phyloP scores from a whole-genome alignment of 2,888 invertebrate genomes.

The Sceliomorpha sp. region DNA sequence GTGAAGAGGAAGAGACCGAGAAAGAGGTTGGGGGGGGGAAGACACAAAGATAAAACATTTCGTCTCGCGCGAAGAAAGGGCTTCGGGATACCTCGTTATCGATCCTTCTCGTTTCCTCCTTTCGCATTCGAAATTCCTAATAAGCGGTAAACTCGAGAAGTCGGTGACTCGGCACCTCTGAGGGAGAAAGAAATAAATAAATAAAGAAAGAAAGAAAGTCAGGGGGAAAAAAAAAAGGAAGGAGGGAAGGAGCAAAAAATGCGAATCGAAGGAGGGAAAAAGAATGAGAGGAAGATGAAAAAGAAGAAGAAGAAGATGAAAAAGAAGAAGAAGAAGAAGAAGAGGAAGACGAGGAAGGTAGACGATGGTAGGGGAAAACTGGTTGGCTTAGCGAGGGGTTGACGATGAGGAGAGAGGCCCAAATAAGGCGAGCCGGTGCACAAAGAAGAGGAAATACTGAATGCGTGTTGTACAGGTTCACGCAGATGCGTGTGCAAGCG shows the following conservation, averaged over 20 bases:
- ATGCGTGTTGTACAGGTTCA: slow-evolving; percentile 52
- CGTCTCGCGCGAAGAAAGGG: too few relatives aligned
- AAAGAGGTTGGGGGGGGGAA: too few relatives aligned
- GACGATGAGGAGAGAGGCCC: slow-evolving; percentile 56
- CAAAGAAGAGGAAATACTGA: slow-evolving; percentile 71
- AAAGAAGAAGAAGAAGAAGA: background rate
- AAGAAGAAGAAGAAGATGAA: slow-evolving; percentile 17
- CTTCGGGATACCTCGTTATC: slow-evolving; percentile 25
- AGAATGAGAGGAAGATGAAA: slow-evolving; percentile 24
- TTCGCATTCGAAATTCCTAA: slow-evolving; percentile 14
- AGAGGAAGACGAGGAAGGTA: slow-evolving; percentile 16
- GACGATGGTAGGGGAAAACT: slow-evolving; percentile 27
- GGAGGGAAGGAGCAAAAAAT: too few relatives aligned
- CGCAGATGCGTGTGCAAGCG: slow-evolving; percentile 55
- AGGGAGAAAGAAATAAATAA: too few relatives aligned
- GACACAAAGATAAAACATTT: too few relatives aligned
- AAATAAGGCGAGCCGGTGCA: slow-evolving; percentile 68
- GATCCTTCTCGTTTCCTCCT: slow-evolving; percentile 1
- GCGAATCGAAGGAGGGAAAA: too few relatives aligned
- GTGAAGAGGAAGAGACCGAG: too few relatives aligned
- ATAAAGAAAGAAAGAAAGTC: too few relatives aligned
- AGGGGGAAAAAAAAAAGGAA: too few relatives aligned
- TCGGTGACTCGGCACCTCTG: background rate
- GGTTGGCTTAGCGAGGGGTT: slow-evolving; percentile 45
- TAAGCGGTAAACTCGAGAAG: slow-evolving; percentile 3